Evolutionary conservation across 1,140 invertebrate genomes (phyloP), one percentile per base, ranked within the genome.

Genomic region (Nixonia krombeini): DNA sequence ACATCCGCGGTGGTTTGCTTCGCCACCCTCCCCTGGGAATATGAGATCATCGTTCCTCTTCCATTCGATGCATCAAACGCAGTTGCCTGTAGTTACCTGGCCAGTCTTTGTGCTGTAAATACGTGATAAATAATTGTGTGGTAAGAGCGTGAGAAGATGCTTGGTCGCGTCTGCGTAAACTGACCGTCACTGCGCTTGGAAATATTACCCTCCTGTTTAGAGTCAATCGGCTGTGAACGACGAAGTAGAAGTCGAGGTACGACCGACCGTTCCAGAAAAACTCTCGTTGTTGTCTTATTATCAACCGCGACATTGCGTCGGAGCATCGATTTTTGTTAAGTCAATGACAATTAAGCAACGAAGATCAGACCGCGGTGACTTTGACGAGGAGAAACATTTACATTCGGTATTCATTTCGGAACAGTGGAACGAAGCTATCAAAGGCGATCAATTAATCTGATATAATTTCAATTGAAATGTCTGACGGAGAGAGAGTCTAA

Each of bases 201-300:
- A 42, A 53, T 31, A 33, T 56, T 50, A 26, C 33, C 13, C 46
- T 63, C 29, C 28, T 33, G 51, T 38, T 23, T 10, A 18, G 12
- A 52, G 56, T 57, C 52, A 50, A 53, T 62, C 50, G 50, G 9
- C 42, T 33, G 45, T 45, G 40, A 52, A 61, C 29, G 4, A 26
- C 29, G 38, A 58, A 41, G n/a, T 29, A 13, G 8, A 6, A 15
- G 12, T 25, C 28, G 21, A 49, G 37, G 13, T 41, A 42, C 42
- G 16, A 38, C 40, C 13, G 9, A 5, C 10, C 15, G 21, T 42
- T 37, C 9, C 35, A 41, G 47, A 38, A 56, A 63, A 50, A 33
- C 16, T 2, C 28, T 7, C 31, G 13, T 10, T 5, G 9, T 9
- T 33, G 3, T 4, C 29, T 37, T 37, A 16, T 16, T 37, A 37